phyloP scores from a whole-genome alignment of 2,113 vertebrate genomes.

The Hypocryptadius cinnamomeus region DNA sequence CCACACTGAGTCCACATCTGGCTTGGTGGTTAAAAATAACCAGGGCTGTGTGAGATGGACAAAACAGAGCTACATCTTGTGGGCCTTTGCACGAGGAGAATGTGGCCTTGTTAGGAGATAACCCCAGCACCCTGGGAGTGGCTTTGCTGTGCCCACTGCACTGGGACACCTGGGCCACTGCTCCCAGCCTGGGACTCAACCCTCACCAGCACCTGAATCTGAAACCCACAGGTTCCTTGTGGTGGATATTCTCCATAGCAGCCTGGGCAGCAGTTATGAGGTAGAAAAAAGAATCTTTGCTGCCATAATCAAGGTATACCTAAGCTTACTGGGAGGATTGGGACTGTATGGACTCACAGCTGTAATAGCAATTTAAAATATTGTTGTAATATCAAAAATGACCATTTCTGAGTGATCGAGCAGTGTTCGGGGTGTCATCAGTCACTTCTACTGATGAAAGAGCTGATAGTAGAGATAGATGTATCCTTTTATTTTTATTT shows the following conservation, averaged over 20 bases:
- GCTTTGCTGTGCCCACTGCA: rapidly evolving
- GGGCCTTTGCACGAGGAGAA: background rate
- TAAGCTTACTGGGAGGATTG: background rate
- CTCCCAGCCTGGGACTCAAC: background rate
- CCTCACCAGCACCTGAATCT: rapidly evolving
- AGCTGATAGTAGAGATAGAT: background rate
- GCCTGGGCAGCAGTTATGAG: background rate
- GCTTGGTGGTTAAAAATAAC: background rate
- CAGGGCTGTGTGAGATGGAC: background rate
- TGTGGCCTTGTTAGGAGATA: background rate
- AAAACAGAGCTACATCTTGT: background rate
- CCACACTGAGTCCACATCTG: background rate
- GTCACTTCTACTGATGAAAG: background rate
- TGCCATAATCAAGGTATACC: background rate
- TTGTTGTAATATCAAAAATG: background rate
- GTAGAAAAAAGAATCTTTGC: background rate
- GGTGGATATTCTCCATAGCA: background rate
- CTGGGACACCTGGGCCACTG: background rate
- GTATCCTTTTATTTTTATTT: background rate
- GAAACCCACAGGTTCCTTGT: background rate
- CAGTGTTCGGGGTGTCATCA: background rate
- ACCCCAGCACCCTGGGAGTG: background rate
- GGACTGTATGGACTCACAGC: background rate
- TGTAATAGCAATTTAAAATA: background rate
- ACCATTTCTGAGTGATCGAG: background rate